These are phyloP conservation scores for Corvus moneduloides DNA, from an alignment of 2,113 vertebrate species.

Conservation along the genomic window DNA sequence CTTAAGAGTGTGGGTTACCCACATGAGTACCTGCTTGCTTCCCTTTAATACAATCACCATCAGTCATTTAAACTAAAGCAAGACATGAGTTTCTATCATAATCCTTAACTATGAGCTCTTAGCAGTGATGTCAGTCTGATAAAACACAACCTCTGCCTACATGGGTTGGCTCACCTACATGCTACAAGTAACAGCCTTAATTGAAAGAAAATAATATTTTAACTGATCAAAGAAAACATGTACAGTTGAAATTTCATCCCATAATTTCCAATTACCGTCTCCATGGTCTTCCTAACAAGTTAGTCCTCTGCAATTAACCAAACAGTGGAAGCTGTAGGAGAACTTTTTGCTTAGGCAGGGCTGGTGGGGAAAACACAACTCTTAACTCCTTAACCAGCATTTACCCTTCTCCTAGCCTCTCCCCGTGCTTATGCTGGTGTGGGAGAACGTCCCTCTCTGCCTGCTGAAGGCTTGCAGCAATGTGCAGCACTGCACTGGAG, in stretches of 20 bases:
- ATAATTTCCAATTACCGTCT: neutral
- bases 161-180: neutral
- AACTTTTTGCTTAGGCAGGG: neutral
- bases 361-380: neutral
- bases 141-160: neutral
- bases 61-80: neutral
- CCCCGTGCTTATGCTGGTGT: neutral
- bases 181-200: neutral
- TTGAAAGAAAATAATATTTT: neutral
- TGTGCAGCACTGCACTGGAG: neutral
- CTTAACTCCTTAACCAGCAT: neutral
- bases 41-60: neutral
- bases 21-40: neutral
- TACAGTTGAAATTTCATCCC: neutral
- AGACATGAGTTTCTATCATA: neutral
- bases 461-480: neutral
- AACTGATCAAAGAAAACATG: neutral
- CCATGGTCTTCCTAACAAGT: neutral
- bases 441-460: neutral
- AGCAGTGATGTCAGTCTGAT: neutral
- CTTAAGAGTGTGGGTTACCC: neutral
- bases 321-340: neutral
- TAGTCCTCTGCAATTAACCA: constrained; percentile 12
- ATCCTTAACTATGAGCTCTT: neutral
- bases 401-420: neutral